Percentiles rank a stretch among this genome's conserved stretches.
Conservation (phyloP, 2,797 vertebrate species). For the Myoxocephalus aenaeus region DNA sequence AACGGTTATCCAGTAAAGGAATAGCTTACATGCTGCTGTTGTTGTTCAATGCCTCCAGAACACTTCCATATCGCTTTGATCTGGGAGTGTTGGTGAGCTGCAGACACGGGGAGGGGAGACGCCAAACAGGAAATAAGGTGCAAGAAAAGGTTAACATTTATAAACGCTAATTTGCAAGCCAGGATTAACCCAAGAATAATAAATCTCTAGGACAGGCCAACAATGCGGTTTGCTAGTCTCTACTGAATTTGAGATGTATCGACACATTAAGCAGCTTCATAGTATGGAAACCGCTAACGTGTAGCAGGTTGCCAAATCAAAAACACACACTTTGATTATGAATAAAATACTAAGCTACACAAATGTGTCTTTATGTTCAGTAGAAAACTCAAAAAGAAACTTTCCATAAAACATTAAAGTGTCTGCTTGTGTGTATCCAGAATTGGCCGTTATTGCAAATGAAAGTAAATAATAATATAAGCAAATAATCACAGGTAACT, state of each 20-base stretch:
- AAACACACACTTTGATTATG: background rate
- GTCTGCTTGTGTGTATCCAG: background rate
- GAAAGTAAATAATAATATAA: background rate
- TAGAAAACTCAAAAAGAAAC: background rate
- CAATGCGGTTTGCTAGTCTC: slow-evolving; percentile 2
- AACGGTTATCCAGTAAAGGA: background rate
- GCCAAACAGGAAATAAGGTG: slow-evolving; percentile 16
- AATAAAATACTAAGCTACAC: background rate
- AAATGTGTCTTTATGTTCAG: background rate
- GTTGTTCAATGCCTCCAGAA: slow-evolving; percentile 94
- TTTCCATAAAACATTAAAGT: background rate
- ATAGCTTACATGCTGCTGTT: slow-evolving; percentile 94
- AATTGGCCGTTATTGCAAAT: background rate
- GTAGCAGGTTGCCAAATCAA: background rate
- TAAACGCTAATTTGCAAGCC: background rate
- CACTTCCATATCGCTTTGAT: slow-evolving; percentile 91
- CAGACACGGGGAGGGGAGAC: slow-evolving; percentile 42
- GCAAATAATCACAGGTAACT: background rate
- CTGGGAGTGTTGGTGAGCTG: slow-evolving; percentile 93
- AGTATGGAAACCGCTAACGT: background rate
- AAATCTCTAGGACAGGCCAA: background rate
- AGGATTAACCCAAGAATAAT: background rate
- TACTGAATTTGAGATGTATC: background rate
- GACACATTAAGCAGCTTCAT: background rate
- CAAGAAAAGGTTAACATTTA: background rate